Conservation (phyloP, 2,797 vertebrate species). For the Euthynnus affinis region DNA sequence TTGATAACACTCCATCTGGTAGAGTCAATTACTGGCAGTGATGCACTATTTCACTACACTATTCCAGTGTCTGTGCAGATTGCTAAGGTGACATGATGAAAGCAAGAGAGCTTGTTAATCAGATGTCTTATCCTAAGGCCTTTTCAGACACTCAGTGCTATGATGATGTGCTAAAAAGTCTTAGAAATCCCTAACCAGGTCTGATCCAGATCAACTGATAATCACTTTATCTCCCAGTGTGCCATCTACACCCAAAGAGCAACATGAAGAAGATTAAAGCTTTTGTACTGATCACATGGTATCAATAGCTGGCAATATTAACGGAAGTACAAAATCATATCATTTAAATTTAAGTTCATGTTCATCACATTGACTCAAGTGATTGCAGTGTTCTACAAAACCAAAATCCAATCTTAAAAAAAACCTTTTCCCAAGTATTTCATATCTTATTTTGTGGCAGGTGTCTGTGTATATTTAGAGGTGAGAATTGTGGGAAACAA, state of each 20-base stretch:
- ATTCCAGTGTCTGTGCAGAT: not conserved
- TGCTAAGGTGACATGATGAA: not conserved
- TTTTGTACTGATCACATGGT: not conserved
- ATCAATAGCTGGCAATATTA: not conserved
- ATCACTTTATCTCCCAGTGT: not conserved
- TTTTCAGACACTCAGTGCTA: not conserved
- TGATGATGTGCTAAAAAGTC: not conserved
- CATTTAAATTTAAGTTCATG: not conserved
- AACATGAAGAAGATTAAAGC: not conserved
- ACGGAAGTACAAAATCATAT: not conserved
- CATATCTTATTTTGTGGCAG: not conserved
- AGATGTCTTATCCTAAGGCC: not conserved
- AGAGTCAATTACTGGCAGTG: not conserved
- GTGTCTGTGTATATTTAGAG: too few relatives aligned
- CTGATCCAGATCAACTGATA: not conserved
- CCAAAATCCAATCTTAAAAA: not conserved
- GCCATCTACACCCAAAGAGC: not conserved
- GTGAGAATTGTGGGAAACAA: too few relatives aligned
- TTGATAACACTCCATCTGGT: constrained; percentile 6
- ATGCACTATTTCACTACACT: too few relatives aligned
- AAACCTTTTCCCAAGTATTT: not conserved
- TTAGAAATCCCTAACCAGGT: not conserved
- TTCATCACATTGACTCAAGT: not conserved
- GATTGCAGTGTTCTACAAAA: not conserved
- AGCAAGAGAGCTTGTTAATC: not conserved